These are phyloP conservation scores for Antitype chi DNA, from an alignment of 2,888 invertebrate species.

Conservation along the genomic window DNA sequence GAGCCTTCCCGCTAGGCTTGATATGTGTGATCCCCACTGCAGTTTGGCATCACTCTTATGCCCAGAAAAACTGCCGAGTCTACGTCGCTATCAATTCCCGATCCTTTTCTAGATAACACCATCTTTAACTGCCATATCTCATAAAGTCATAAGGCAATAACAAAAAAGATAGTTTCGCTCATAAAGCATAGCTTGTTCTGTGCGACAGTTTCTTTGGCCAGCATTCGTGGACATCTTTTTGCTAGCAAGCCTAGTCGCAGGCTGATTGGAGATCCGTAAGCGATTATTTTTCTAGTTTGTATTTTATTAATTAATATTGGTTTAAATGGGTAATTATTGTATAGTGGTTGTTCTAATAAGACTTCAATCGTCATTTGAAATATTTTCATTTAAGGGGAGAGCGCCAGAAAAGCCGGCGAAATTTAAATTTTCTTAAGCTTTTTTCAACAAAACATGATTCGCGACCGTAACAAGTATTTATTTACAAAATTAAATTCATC, in stretches of 20 bases:
- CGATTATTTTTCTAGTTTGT: constrained; percentile 55
- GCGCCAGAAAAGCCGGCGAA: no score
- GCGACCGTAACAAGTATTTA: no score
- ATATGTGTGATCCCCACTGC: no score
- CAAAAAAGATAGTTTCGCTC: neutral
- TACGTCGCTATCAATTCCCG: no score
- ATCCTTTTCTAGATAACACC: neutral
- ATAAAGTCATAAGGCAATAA: neutral
- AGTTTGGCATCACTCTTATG: no score
- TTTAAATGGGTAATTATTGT: neutral
- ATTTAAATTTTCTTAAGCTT: no score
- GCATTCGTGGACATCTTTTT: constrained; percentile 80
- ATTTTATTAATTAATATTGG: constrained; percentile 25
- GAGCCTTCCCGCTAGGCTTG: no score
- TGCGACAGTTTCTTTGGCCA: constrained; percentile 56
- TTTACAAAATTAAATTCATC: no score
- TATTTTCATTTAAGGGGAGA: no score
- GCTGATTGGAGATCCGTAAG: constrained; percentile 76
- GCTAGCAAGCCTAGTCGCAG: constrained; percentile 71
- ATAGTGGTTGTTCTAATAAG: constrained; percentile 33
- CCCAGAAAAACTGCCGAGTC: no score
- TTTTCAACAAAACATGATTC: no score
- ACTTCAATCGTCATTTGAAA: neutral
- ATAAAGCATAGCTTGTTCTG: constrained; percentile 64
- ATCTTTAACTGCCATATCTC: neutral